These are phyloP conservation scores for Sandelia bainsii DNA, from an alignment of 2,797 vertebrate species.

Conservation along the genomic window DNA sequence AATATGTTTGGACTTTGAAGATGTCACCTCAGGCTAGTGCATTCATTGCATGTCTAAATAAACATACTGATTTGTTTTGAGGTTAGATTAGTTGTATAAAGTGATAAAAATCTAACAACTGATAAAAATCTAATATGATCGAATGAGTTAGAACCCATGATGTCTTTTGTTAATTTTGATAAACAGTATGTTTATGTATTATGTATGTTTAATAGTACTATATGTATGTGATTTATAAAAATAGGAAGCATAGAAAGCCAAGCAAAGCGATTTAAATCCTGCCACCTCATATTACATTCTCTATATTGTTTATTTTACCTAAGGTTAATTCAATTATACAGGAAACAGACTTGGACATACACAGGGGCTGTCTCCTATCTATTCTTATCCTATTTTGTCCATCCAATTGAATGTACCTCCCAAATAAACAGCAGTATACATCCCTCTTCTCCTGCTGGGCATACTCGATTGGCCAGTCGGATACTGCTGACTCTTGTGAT, in stretches of 20 bases:
- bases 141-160: not conserved
- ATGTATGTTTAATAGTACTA: no score
- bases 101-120: not conserved
- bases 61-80: no score
- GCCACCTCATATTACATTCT: not conserved
- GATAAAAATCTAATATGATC: no score
- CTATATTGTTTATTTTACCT: not conserved
- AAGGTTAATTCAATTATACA: not conserved
- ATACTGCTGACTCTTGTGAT: slow-evolving; percentile 43
- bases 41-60: not conserved
- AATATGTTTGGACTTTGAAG: slow-evolving; percentile 1
- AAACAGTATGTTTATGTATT: no score
- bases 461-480: slow-evolving; percentile 45
- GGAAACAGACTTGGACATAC: not conserved
- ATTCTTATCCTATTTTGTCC: slow-evolving; percentile 30
- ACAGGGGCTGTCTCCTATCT: slow-evolving; percentile 7
- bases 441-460: slow-evolving; percentile 35
- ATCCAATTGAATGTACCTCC: slow-evolving; percentile 39
- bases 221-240: not conserved
- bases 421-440: slow-evolving; percentile 57
- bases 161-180: not conserved
- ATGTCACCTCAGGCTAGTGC: not conserved
- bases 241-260: not conserved
- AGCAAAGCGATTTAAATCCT: not conserved
- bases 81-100: not conserved